Conservation (phyloP, 64 coral and sea anemone genomes). For the Stylophora pistillata region DNA sequence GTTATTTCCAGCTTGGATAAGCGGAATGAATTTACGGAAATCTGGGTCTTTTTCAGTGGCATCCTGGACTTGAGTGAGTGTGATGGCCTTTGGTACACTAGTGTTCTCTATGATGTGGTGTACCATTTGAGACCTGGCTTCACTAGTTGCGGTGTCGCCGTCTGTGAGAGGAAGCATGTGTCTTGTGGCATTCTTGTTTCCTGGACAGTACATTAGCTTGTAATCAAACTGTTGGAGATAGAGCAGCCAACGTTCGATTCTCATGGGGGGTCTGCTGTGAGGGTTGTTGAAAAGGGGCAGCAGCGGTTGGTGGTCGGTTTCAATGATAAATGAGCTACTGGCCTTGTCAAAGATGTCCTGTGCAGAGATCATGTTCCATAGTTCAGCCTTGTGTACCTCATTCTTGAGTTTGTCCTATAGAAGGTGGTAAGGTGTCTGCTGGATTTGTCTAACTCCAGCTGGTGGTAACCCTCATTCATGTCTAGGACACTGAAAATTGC, state of each 20-base stretch:
- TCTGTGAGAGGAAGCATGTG: slow-evolving; percentile 3
- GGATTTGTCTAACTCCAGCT: slow-evolving; percentile 17
- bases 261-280: neutral
- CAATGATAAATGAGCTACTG: slow-evolving; percentile 16
- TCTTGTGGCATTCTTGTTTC: slow-evolving; percentile 23
- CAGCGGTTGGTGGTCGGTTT: neutral
- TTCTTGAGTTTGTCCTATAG: slow-evolving; percentile 29
- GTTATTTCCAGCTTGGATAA: neutral
- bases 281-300: slow-evolving; percentile 3
- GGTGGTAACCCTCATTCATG: slow-evolving; percentile 62
- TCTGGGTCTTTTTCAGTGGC: neutral
- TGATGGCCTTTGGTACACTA: neutral
- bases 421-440: slow-evolving; percentile 56
- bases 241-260: neutral
- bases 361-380: slow-evolving; percentile 44
- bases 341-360: slow-evolving; percentile 57
- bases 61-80: neutral
- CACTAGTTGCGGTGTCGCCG: too few species aligned
- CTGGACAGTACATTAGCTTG: too few species aligned
- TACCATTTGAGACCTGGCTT: neutral
- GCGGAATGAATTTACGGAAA: neutral
- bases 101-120: neutral
- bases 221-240: too few species aligned
- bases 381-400: slow-evolving; percentile 38
- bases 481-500: neutral